Conservation (phyloP, 1,140 invertebrate genomes). For the Chymomyza costata region DNA sequence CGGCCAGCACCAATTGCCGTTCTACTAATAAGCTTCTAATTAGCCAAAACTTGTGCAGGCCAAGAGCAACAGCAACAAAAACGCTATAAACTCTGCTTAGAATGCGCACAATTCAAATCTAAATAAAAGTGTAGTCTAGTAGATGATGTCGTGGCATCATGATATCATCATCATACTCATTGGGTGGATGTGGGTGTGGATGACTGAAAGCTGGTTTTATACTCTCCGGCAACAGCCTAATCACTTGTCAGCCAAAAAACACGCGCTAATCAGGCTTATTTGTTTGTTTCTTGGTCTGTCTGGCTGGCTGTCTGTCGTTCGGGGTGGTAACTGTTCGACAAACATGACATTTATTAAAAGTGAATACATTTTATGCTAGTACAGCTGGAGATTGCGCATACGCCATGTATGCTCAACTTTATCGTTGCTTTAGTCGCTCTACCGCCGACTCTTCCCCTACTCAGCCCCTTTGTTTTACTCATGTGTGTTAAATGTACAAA, state of each 20-base stretch:
- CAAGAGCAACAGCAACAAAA: background rate
- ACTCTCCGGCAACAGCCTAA: constrained; percentile 15
- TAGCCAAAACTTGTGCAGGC: constrained; percentile 11
- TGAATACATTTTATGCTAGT: constrained; percentile 33
- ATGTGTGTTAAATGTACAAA: constrained; percentile 54
- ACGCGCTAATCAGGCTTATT: constrained; percentile 66
- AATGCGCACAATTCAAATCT: background rate
- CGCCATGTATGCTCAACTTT: constrained; percentile 39
- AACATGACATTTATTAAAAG: constrained; percentile 65
- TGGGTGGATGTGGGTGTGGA: background rate
- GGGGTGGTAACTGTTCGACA: constrained; percentile 48
- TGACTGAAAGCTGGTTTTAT: background rate
- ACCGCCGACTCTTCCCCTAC: too few relatives aligned
- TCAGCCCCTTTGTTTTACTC: constrained; percentile 6
- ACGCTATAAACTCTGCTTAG: constrained; percentile 10
- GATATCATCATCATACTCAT: constrained; percentile 32
- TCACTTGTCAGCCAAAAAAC: constrained; percentile 25
- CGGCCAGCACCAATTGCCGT: too few relatives aligned
- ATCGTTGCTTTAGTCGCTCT: too few relatives aligned
- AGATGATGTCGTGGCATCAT: constrained; percentile 24
- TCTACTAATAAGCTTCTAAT: constrained; percentile 56
- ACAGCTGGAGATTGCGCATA: constrained; percentile 57
- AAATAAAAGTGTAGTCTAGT: constrained; percentile 9
- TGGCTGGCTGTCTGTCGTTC: constrained; percentile 2
- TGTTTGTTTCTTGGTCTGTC: constrained; percentile 27